phyloP scores from a whole-genome alignment of 2,797 vertebrate genomes.

The Acanthurus lineatus region DNA sequence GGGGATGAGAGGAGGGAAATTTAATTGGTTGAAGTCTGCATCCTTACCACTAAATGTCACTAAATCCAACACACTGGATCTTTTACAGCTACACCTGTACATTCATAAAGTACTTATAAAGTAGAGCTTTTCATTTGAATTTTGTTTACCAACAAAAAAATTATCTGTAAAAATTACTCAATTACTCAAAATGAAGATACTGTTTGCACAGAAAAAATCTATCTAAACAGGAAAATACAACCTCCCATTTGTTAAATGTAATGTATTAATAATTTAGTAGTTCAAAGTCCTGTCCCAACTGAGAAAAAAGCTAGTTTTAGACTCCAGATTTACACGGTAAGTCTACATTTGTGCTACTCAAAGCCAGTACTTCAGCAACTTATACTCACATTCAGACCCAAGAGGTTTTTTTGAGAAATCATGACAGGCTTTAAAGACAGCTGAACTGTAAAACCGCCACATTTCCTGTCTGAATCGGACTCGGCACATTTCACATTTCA shows the following conservation, averaged over 20 bases:
- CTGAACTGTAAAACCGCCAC: conserved; percentile 20
- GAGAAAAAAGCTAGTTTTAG: neutral
- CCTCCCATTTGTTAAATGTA: neutral
- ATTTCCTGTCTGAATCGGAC: conserved; percentile 12
- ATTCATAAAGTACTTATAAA: neutral
- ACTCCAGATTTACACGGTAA: neutral
- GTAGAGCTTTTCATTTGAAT: neutral
- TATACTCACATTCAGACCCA: neutral
- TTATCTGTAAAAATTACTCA: too few relatives aligned
- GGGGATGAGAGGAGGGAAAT: too few relatives aligned
- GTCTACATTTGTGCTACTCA: neutral
- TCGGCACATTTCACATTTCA: conserved; percentile 19
- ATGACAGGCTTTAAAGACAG: conserved; percentile 11
- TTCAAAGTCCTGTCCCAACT: neutral
- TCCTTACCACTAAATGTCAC: too few relatives aligned
- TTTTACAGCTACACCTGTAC: neutral
- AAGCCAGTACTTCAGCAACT: neutral
- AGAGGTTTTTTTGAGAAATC: conserved; percentile 5
- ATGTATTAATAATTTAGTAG: neutral
- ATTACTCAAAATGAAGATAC: neutral
- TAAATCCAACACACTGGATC: too few relatives aligned
- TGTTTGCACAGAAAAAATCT: neutral
- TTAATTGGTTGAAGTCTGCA: too few relatives aligned
- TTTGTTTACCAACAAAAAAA: neutral
- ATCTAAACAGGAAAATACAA: conserved; percentile 6